phyloP scores from a whole-genome alignment of 37 sponge, comb jelly and placozoan genomes.

The Mnemiopsis leidyi region DNA sequence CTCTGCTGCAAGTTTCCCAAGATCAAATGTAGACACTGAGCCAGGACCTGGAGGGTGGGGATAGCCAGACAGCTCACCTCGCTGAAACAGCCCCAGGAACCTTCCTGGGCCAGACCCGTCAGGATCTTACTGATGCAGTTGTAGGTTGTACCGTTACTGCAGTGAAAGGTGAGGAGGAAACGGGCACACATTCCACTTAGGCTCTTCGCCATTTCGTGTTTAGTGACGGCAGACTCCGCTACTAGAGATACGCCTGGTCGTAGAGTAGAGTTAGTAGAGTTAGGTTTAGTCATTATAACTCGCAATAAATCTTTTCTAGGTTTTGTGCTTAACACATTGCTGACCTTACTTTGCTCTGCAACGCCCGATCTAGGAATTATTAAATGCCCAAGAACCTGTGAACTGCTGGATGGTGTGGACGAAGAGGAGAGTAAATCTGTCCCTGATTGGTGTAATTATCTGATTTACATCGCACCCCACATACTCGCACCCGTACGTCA shows the following conservation, averaged over 20 bases:
- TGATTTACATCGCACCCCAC: slow-evolving; percentile 39
- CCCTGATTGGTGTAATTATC: neutral
- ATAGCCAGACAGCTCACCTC: slow-evolving; percentile 66
- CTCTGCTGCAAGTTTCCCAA: slow-evolving; percentile 67
- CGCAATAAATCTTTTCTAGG: too few relatives aligned
- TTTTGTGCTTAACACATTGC: too few relatives aligned
- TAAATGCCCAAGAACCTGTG: too few relatives aligned
- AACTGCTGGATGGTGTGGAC: slow-evolving; percentile 47
- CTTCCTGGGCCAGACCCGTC: slow-evolving; percentile 68
- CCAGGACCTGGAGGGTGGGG: slow-evolving; percentile 69
- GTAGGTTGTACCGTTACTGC: slow-evolving; percentile 46
- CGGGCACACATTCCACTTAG: slow-evolving; percentile 21
- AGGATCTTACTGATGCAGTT: slow-evolving; percentile 31
- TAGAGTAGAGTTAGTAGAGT: too few relatives aligned
- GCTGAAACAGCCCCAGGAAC: slow-evolving; percentile 78
- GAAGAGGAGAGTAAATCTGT: slow-evolving; percentile 40
- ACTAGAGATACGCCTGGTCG: slow-evolving; percentile 41
- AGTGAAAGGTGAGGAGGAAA: slow-evolving; percentile 42
- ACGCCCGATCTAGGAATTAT: too few relatives aligned
- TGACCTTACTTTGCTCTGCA: too few relatives aligned
- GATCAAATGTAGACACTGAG: slow-evolving; percentile 71
- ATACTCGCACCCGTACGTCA: slow-evolving; percentile 52
- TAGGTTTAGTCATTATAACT: too few relatives aligned
- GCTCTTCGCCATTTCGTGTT: slow-evolving; percentile 44
- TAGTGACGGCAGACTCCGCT: neutral